Conservation (phyloP, 1,140 invertebrate genomes). For the Coelopa frigida region DNA sequence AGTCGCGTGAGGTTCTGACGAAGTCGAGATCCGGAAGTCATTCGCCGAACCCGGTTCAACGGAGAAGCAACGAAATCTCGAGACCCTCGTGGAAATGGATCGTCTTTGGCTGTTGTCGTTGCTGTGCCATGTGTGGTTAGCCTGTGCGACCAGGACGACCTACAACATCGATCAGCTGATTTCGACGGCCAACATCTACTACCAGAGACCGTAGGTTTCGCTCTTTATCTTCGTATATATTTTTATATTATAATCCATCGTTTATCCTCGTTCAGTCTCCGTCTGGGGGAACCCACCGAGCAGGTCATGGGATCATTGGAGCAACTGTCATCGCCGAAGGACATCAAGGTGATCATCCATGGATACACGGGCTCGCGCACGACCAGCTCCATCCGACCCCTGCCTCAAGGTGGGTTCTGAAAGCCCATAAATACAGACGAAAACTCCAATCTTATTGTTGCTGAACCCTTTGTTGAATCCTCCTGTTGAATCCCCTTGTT, state of each 20-base stretch:
- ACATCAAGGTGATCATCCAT: slow-evolving; percentile 37
- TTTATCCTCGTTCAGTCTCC: slow-evolving; percentile 1
- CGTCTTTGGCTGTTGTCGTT: background rate
- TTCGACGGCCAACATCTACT: slow-evolving; percentile 27
- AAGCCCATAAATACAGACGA: background rate
- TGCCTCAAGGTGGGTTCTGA: slow-evolving; percentile 34
- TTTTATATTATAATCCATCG: background rate
- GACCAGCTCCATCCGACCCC: slow-evolving; percentile 31
- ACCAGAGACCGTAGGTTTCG: slow-evolving; percentile 17
- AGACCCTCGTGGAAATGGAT: no score
- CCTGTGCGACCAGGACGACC: background rate
- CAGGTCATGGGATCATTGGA: slow-evolving; percentile 18
- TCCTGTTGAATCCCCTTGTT: background rate
- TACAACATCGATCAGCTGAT: slow-evolving; percentile 5
- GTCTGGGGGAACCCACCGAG: background rate
- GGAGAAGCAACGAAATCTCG: no score
- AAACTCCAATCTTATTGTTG: no score
- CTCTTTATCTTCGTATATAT: background rate
- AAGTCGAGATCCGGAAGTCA: no score
- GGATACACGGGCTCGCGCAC: slow-evolving; percentile 28
- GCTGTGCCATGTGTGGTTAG: slow-evolving; percentile 2
- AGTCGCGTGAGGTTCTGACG: no score
- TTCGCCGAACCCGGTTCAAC: no score
- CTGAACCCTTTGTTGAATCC: background rate
- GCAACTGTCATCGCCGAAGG: slow-evolving; percentile 3